These are phyloP conservation scores for Lochmaea crataegi DNA, from an alignment of 2,888 invertebrate species.

Conservation along the genomic window DNA sequence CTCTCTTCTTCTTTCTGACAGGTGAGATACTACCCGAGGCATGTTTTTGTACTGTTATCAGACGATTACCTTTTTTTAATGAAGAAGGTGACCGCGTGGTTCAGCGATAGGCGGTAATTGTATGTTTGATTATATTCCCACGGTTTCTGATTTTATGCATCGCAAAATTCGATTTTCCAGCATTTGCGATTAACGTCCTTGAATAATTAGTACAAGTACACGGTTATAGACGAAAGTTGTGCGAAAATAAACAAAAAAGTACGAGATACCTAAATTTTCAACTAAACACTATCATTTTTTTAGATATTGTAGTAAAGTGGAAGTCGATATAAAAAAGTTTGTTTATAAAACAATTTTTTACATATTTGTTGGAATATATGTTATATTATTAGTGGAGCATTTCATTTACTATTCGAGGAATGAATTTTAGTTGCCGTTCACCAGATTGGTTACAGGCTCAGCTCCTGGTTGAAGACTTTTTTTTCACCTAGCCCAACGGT, in stretches of 20 bases:
- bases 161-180: background rate
- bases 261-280: no score
- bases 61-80: conserved; percentile 46
- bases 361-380: no score
- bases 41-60: conserved; percentile 57
- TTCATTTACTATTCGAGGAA: no score
- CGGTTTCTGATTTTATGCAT: conserved; percentile 2
- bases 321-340: no score
- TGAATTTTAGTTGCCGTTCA: no score
- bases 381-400: no score
- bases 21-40: conserved; percentile 51
- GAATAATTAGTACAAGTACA: background rate
- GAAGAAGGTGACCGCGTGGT: conserved; percentile 14
- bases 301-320: no score
- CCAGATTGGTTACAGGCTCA: no score
- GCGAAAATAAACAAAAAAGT: background rate
- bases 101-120: conserved; percentile 15
- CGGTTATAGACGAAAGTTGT: background rate
- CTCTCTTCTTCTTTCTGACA: conserved; percentile 46
- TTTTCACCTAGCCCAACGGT: no score
- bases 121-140: conserved; percentile 13
- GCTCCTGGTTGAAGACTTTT: no score
- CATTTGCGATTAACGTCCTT: conserved; percentile 3
- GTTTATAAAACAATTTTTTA: no score
- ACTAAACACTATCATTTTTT: no score